A percentile compares a stretch with the other conserved stretches of the same genome.
Evolutionary conservation across 2,797 vertebrate species (phyloP).

Genomic region (Anguilla marmorata): DNA sequence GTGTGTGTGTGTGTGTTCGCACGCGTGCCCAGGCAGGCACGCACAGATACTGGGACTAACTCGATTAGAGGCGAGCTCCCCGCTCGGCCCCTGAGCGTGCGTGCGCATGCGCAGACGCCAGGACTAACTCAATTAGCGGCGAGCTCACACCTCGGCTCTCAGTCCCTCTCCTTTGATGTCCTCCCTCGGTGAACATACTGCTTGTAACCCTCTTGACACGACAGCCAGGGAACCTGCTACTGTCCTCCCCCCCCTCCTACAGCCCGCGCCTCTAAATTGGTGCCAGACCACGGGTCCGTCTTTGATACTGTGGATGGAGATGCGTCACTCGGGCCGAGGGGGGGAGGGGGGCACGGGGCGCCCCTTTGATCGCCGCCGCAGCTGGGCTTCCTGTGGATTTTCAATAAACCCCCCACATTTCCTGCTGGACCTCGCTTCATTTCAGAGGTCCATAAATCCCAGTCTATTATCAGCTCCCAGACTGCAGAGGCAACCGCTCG

Average conservation of each 20-base stretch:
- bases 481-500: conserved; percentile 32
- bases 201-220: conserved; percentile 41
- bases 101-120: not conserved
- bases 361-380: conserved; percentile 69
- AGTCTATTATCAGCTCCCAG: conserved; percentile 47
- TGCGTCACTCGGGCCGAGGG: conserved; percentile 55
- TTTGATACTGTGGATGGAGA: conserved; percentile 57
- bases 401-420: conserved; percentile 62
- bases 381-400: conserved; percentile 69
- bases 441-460: conserved; percentile 63
- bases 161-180: conserved; percentile 47
- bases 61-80: too few relatives aligned
- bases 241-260: conserved; percentile 40
- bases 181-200: conserved; percentile 35
- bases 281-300: conserved; percentile 53
- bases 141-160: conserved; percentile 33
- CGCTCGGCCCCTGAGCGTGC: not conserved
- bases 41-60: not conserved
- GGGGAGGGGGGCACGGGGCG: conserved; percentile 27
- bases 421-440: conserved; percentile 57
- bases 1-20: not conserved
- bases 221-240: conserved; percentile 44
- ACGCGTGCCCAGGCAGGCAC: not conserved
- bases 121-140: not conserved
- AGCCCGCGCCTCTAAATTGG: conserved; percentile 48